These are phyloP conservation scores for Platycheirus albimanus DNA, from an alignment of 2,888 invertebrate species.

Conservation along the genomic window DNA sequence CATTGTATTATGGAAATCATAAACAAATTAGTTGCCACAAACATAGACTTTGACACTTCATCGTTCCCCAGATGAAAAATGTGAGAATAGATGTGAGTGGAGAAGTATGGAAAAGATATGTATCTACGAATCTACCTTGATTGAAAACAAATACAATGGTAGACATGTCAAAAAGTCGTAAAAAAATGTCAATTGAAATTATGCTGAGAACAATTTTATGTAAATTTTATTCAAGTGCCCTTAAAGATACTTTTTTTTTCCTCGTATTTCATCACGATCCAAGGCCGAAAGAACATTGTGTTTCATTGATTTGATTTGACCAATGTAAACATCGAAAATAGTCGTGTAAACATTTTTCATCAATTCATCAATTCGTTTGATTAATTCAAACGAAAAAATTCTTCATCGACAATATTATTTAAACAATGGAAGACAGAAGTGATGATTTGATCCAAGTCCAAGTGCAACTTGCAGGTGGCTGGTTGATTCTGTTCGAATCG, in stretches of 20 bases:
- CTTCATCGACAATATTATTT: no score
- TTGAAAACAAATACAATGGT: constrained; percentile 28
- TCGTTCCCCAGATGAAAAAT: not conserved
- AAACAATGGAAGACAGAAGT: no score
- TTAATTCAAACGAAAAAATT: no score
- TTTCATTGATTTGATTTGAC: constrained; percentile 42
- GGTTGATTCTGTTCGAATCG: no score
- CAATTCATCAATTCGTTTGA: constrained; percentile 11
- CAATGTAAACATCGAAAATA: constrained; percentile 28
- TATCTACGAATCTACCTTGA: constrained; percentile 20
- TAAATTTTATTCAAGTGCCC: constrained; percentile 40
- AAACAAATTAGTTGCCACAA: constrained; percentile 57
- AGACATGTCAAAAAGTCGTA: constrained; percentile 40
- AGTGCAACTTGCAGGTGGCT: constrained; percentile 8
- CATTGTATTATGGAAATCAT: constrained; percentile 45
- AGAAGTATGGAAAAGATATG: no score
- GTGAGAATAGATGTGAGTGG: not conserved
- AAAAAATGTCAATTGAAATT: constrained; percentile 33
- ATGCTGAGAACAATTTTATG: constrained; percentile 28
- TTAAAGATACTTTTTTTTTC: constrained; percentile 14
- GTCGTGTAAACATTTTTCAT: constrained; percentile 42
- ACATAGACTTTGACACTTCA: constrained; percentile 51
- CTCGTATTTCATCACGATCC: constrained; percentile 1
- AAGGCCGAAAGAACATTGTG: constrained; percentile 31
- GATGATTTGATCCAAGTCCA: constrained; percentile 8